Conservation (phyloP, 2,113 vertebrate genomes). For the Girardinichthys multiradiatus region DNA sequence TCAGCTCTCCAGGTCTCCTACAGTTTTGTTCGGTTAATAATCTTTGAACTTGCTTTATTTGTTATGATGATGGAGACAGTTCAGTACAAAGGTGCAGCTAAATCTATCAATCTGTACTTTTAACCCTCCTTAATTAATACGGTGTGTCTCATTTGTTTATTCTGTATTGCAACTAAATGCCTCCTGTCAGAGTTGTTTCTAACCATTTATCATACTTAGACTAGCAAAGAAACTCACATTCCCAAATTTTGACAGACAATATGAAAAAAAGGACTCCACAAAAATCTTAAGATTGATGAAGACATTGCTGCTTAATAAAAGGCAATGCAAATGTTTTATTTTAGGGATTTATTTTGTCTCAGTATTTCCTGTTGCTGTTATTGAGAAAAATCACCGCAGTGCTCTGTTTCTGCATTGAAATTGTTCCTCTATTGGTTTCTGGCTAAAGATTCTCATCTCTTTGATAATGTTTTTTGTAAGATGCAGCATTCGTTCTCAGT, state of each 20-base stretch:
- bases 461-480: conserved; percentile 18
- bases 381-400: background rate
- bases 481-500: conserved; percentile 15
- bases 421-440: conserved; percentile 1
- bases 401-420: background rate
- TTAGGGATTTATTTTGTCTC: background rate
- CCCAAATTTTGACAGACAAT: background rate
- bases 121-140: background rate
- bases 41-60: background rate
- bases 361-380: background rate
- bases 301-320: background rate
- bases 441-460: conserved; percentile 19
- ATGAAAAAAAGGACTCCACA: background rate
- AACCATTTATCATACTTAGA: background rate
- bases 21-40: background rate
- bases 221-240: background rate
- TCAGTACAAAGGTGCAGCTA: background rate
- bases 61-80: background rate
- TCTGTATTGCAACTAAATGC: background rate
- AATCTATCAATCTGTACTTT: background rate
- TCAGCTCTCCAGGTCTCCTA: background rate
- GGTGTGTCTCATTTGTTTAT: background rate
- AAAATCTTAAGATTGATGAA: background rate
- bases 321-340: background rate
- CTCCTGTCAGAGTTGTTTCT: background rate